Base-by-base conservation (phyloP, 2,113 vertebrate species). In the Pitta sordida region DNA sequence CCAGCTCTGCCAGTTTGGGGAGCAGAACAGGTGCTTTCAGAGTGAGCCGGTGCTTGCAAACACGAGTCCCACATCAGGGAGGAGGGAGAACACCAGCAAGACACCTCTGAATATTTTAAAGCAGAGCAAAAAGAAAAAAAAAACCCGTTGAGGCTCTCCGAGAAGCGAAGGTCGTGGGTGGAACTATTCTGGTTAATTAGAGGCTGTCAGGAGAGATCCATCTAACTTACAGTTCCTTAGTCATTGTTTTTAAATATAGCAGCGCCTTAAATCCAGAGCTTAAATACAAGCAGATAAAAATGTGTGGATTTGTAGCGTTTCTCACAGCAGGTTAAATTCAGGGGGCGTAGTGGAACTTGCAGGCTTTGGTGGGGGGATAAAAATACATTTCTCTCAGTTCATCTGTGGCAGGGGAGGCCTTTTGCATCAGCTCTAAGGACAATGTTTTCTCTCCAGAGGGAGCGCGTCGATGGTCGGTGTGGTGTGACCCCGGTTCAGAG, bases 191-290 rank as follows among this genome's bases (percentile, higher is more conserved):
- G 71, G 83, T 91, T 94, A 95, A 96, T 96, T 86, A 82, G 90
- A 90, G 88, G 83, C 71, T 92, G 93, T 92, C 89, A 41, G 56
- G 91, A 88, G 48, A 48, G 73, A 92, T 93, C 83, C 88, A 15
- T 70, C 43, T 90, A 93, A 86, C 95, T 97, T 96, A 79, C 94
- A 93, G 94, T 75, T 73, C 95, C 94, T 96, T 75, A 96, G 90
- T 97, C 95, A 94, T 93, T 92, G 95, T 92, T 96, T 94, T 92
- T 94, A 96, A 96, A 93, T 94, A 92, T 95, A 96, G 94, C 94
- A 59, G 39, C 23, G 78, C 37, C 91, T 91, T 76, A 74, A 75
- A 91, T 88, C 71, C 83, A 21, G 11, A 22, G 90, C 91, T 96
- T 64, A 48, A 95, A 75, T 34, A 90, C 64, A 78, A 85, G 90